Evolutionary conservation across 2,888 invertebrate genomes (phyloP).

Genomic region (Neria commutata): DNA sequence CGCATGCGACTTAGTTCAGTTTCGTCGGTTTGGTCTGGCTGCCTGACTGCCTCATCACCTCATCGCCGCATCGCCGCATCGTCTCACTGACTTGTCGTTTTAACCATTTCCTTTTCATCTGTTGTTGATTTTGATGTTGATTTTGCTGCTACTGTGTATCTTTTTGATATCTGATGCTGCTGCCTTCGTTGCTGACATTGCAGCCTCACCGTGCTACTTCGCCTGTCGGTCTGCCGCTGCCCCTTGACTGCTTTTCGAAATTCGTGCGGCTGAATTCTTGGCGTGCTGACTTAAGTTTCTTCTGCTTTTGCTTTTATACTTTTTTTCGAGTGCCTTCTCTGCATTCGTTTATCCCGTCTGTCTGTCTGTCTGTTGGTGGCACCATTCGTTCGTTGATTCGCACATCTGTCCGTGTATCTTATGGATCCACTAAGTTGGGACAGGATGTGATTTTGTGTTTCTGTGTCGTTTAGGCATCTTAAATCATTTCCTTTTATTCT

Average conservation of each 20-base stretch:
- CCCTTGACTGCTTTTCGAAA: not conserved
- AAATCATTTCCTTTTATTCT: not conserved
- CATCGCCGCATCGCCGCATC: no score
- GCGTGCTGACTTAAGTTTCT: not conserved
- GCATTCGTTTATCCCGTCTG: not conserved
- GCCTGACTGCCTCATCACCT: no score
- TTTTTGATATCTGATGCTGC: not conserved
- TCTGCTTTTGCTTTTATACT: not conserved
- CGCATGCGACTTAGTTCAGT: no score
- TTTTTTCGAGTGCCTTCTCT: no score
- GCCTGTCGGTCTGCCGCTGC: not conserved
- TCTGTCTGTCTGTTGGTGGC: not conserved
- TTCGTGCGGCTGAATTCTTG: not conserved
- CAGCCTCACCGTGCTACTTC: not conserved
- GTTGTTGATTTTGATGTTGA: constrained; percentile 1
- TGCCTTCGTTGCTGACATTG: no score
- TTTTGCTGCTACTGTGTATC: constrained; percentile 8
- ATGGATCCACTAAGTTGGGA: no score
- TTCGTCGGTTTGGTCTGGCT: no score
- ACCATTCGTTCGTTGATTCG: not conserved
- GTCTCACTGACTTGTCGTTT: not conserved
- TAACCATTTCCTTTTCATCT: constrained; percentile 8
- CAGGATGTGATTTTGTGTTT: constrained; percentile 1
- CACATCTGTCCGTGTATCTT: no score
- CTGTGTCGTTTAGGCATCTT: not conserved